phyloP scores from a whole-genome alignment of 1,140 invertebrate genomes.

The Gryllus bimaculatus region DNA sequence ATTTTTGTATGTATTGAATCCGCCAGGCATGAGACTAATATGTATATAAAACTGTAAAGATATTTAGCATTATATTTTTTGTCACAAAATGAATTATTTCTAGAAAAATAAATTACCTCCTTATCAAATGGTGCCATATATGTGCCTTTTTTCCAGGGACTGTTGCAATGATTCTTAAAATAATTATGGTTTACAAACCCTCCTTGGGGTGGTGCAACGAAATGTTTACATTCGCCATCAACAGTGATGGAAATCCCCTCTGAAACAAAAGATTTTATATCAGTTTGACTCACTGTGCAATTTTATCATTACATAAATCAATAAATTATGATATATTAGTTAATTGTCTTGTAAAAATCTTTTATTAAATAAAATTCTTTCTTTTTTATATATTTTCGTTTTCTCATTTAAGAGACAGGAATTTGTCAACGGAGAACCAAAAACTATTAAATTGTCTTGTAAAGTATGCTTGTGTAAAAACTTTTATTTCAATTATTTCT shows the following conservation, averaged over 20 bases:
- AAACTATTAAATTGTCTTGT: no score
- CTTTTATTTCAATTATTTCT: no score
- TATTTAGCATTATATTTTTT: not conserved
- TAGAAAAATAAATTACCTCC: not conserved
- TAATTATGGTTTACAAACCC: not conserved
- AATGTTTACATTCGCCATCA: not conserved
- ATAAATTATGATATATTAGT: no score
- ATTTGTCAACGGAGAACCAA: no score
- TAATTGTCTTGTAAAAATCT: no score
- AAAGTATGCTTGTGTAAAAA: no score
- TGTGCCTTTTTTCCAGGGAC: not conserved
- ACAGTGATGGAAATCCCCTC: not conserved
- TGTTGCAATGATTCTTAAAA: not conserved
- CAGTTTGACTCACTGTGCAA: no score
- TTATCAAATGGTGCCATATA: not conserved
- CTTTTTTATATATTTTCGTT: no score
- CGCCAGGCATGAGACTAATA: not conserved
- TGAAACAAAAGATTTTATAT: not conserved
- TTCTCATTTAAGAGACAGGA: no score
- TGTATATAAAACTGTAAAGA: not conserved
- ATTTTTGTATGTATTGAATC: not conserved
- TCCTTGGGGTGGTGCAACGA: not conserved
- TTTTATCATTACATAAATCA: no score
- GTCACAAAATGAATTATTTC: not conserved
- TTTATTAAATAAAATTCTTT: no score